Conservation (phyloP, 2,888 invertebrate genomes). For the Aromia moschata region DNA sequence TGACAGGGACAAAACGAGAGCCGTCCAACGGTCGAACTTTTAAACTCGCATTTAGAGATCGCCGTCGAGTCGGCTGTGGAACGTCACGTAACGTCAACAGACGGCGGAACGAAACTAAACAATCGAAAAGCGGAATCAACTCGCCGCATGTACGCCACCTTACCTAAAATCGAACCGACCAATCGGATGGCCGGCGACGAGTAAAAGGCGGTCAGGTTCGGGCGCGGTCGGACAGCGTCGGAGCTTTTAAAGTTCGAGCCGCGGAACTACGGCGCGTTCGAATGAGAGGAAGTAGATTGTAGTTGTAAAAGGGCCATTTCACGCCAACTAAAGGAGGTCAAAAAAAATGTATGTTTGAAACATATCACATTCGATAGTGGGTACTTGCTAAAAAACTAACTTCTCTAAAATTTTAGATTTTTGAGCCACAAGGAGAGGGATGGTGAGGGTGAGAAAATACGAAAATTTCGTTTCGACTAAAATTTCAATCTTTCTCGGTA, state of each 20-base stretch:
- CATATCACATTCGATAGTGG: no score
- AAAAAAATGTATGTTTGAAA: no score
- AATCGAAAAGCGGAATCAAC: conserved; percentile 35
- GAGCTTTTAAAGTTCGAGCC: conserved; percentile 36
- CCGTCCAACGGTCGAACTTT: no score
- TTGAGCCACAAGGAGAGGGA: no score
- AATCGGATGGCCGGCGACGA: conserved; percentile 32
- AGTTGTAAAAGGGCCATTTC: conserved; percentile 3
- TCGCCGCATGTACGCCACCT: conserved; percentile 35
- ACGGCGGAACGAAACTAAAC: conserved; percentile 36
- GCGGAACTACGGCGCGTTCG: not conserved
- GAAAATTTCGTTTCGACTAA: no score
- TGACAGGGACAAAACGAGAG: no score
- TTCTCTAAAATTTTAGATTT: no score
- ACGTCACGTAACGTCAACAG: conserved; percentile 22
- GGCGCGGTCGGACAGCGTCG: conserved; percentile 9
- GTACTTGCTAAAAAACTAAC: no score
- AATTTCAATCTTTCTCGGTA: no score
- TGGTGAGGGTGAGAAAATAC: no score
- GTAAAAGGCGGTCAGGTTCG: conserved; percentile 30
- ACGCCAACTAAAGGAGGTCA: no score
- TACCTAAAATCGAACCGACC: conserved; percentile 35
- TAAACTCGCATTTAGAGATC: conserved; percentile 30
- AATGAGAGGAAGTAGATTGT: conserved; percentile 5
- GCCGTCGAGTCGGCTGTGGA: conserved; percentile 18